A percentile compares a stretch with the other conserved stretches of the same genome.
Evolutionary conservation across 2,113 vertebrate species (phyloP).

Genomic region (Gymnarchus niloticus): DNA sequence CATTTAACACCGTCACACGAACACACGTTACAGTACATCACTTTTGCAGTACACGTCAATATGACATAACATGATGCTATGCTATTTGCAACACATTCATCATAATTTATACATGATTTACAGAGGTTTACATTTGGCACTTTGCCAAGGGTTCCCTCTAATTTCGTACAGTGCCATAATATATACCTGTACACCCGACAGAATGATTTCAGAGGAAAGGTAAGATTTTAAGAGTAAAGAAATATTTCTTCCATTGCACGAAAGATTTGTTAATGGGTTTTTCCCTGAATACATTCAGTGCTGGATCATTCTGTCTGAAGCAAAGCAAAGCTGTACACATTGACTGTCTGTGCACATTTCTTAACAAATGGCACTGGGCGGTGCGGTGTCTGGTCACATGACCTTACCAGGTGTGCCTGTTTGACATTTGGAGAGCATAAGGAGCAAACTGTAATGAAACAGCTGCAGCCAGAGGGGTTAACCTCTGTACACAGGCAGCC

Average conservation of each 20-base stretch:
- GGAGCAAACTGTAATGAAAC: conserved; percentile 2
- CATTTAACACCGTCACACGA: too few relatives aligned
- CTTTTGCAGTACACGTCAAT: too few relatives aligned
- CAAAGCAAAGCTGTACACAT: neutral
- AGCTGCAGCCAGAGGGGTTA: neutral
- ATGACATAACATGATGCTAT: too few relatives aligned
- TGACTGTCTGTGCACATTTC: neutral
- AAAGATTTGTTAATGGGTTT: neutral
- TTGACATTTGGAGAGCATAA: neutral
- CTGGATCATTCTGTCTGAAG: neutral
- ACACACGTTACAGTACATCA: too few relatives aligned
- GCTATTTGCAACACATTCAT: too few relatives aligned
- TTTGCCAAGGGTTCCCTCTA: too few relatives aligned
- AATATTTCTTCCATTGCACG: neutral
- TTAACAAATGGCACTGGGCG: too few relatives aligned
- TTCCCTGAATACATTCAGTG: neutral
- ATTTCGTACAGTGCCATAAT: too few relatives aligned
- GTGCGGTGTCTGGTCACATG: neutral
- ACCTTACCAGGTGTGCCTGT: conserved; percentile 17
- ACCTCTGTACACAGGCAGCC: neutral
- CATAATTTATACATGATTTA: too few relatives aligned
- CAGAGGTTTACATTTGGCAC: too few relatives aligned
- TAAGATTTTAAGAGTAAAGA: neutral
- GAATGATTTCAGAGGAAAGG: neutral
- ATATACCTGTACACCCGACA: too few relatives aligned